Evolutionary conservation across 2,888 invertebrate genomes (phyloP).

Genomic region (Dioctria rufipes): DNA sequence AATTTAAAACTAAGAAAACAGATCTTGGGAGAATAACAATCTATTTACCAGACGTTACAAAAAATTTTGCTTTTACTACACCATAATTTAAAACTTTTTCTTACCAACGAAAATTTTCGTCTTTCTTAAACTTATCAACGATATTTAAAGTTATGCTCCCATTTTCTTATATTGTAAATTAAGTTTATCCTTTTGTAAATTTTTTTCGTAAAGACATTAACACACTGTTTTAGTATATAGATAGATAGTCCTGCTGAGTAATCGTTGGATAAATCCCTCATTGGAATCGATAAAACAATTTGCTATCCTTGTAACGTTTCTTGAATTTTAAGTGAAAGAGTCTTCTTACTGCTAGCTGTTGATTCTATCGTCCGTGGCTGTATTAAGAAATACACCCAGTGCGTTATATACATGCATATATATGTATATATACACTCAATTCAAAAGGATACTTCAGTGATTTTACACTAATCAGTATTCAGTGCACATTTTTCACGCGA

Average conservation of each 20-base stretch:
- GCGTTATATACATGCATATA: no score
- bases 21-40: no score
- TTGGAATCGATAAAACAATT: conserved; percentile 48
- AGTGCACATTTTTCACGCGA: conserved; percentile 1
- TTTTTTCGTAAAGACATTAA: conserved; percentile 20
- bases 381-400: no score
- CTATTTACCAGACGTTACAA: no score
- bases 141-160: no score
- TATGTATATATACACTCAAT: neutral
- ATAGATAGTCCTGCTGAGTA: neutral
- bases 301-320: conserved; percentile 3
- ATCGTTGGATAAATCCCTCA: conserved; percentile 36
- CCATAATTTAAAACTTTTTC: no score
- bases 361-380: neutral
- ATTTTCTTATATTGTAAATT: neutral
- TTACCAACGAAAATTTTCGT: no score
- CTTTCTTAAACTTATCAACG: no score
- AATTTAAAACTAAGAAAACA: no score
- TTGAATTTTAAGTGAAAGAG: conserved; percentile 28
- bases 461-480: conserved; percentile 38
- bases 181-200: neutral
- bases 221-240: neutral
- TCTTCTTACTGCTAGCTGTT: neutral
- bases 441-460: conserved; percentile 2
- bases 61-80: no score